Base-by-base conservation (phyloP, 2,888 invertebrate species). In the Latheticus oryzae region DNA sequence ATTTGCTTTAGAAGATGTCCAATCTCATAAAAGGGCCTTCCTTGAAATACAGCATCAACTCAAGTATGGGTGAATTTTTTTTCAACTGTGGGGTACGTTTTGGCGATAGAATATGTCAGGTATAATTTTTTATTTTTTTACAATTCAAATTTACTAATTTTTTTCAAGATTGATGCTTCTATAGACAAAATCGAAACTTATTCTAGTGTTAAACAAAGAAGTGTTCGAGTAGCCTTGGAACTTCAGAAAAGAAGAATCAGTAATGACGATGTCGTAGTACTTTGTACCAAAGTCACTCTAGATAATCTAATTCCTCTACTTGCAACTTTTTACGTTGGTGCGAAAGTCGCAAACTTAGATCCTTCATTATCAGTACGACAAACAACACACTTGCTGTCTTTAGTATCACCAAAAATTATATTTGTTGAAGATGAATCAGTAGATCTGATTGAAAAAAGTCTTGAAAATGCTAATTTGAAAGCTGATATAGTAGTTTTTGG, bases 211-310 rank as follows among this genome's bases (percentile, higher is more conserved):
- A 54, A 55, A 43, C 64, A 74, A 13, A 73, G 81, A 15, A 76
- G 80, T 1, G 75, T 81, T 1, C 70, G 76, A 16, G 79, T 81
- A 54, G 84, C 83, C 0, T 74, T 71, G 5, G 73, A 76, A 9
- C 67, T 83, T 40, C 70, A 54, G 37, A 75, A 72, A 8, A 53
- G 77, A 16, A 82, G 81, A 4, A 51, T 83, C 1, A 60, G 72
- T 40, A 55, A 58, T 2, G 78, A 79, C 0, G 83, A 83, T 58
- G 78, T 82, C 1, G 74, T 83, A 40, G 67, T 78, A 0, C 55
- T 82, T 0, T 82, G 82, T 74, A 80, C 79, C 3, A 77, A 77
- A 0, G 82, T 79, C 58, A 80, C 81, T 24, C 28, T 81, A 2
- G 76, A 83, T 52, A 66, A 79, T 5, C 70, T 72, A 1, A 74